Percentiles rank a stretch among this genome's conserved stretches.
Conservation (phyloP, 2,113 vertebrate species). For the Etia nguti region DNA sequence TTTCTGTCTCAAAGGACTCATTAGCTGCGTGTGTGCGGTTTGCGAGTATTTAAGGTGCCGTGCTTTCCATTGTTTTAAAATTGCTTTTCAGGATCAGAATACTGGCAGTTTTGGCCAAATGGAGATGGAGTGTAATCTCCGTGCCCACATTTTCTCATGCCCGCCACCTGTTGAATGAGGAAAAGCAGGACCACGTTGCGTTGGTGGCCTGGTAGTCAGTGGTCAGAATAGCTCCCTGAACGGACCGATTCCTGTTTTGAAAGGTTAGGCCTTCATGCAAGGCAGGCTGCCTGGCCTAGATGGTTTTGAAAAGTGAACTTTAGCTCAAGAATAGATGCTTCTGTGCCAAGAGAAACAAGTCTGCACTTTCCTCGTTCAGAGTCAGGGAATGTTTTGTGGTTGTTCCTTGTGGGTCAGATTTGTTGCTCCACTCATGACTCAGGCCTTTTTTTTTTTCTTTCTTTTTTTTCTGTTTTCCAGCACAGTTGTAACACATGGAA, state of each 20-base stretch:
- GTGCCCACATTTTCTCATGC: constrained; percentile 14
- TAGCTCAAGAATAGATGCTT: constrained; percentile 51
- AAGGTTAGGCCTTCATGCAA: constrained; percentile 51
- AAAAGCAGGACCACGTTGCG: neutral
- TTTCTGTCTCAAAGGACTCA: constrained; percentile 23
- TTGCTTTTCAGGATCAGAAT: neutral
- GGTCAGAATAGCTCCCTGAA: constrained; percentile 14
- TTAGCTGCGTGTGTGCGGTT: constrained; percentile 24
- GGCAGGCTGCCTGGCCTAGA: neutral
- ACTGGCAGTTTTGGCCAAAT: neutral
- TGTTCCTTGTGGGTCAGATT: constrained; percentile 48
- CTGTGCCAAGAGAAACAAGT: constrained; percentile 62
- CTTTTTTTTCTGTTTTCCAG: constrained; percentile 45
- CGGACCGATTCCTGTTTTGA: constrained; percentile 19
- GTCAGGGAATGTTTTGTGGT: constrained; percentile 54
- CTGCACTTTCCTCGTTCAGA: constrained; percentile 45
- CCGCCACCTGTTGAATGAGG: constrained; percentile 2
- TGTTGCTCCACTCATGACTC: constrained; percentile 58
- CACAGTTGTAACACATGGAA: constrained; percentile 48
- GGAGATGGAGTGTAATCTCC: constrained; percentile 3
- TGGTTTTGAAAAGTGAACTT: constrained; percentile 48
- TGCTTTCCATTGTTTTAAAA: constrained; percentile 45
- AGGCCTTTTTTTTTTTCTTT: constrained; percentile 14
- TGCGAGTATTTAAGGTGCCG: constrained; percentile 21
- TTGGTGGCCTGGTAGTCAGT: constrained; percentile 31